Evolutionary conservation across 1,140 invertebrate genomes (phyloP), one percentile per base, ranked within the genome.

Genomic region (Drosophila tropicalis): DNA sequence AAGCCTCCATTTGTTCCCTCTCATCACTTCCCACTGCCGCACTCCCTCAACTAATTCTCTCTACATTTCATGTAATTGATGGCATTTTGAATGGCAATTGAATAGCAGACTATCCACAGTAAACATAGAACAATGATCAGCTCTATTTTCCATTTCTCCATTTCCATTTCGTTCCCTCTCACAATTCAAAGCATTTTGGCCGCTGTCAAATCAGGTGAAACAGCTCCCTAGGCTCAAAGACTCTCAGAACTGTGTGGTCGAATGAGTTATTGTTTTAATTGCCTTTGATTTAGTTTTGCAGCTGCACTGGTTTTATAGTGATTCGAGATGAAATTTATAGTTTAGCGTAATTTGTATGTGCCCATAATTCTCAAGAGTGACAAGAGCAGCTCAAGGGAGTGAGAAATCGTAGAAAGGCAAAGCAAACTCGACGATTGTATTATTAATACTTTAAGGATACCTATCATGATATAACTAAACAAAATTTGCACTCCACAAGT

Each of bases 51-150:
- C 7, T 51, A 51, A 51, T 22, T 22, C 44, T n/a, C 29, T 63
- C 39, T n/a, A 25, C 36, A 19, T 32, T 58, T 58, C 56, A n/a
- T 17, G 55, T 39, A 70, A 70, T 75, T 70, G 70, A 73, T 77
- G 58, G 41, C 47, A 65, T 66, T 73, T 71, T 47, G 60, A 75
- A 70, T 70, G 60, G 63, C 54, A 74, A 67, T 77, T 77, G 67
- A 74, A 77, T 34, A 67, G 64, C 41, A 62, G 17, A 22, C 44
- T 3, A 51, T 51, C 17, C 44, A 51, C 17, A 51, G 17, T 51
- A 22, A 10, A 51, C 44, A 17, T 17, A 47, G 17, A 32, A 51
- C 47, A 64, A 55, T 32, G 44, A 73, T 47, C 29, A 67, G 63
- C 54, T 55, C 40, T n/a, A 72, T 55, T 19, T 55, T 44, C 34